phyloP scores from a whole-genome alignment of 1,140 invertebrate species.

The Drosophila lini region DNA sequence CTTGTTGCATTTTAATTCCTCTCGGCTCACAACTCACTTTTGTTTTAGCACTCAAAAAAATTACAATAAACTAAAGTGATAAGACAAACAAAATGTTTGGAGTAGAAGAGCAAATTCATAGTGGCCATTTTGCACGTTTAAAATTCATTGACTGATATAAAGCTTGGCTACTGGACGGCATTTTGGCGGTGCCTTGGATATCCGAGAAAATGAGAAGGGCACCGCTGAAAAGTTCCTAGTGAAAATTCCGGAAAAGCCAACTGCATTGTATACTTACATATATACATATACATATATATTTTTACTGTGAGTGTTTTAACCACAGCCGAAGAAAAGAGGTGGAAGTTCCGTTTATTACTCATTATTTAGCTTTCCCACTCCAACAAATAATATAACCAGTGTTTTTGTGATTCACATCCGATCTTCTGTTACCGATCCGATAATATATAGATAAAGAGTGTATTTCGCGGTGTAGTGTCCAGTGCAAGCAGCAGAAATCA shows the following conservation, averaged over 20 bases:
- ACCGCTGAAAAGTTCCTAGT: neutral
- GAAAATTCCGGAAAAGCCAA: constrained; percentile 13
- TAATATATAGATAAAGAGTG: constrained; percentile 1
- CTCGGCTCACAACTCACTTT: constrained; percentile 19
- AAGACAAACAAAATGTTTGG: neutral
- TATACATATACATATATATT: constrained; percentile 1
- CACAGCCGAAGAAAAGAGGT: neutral
- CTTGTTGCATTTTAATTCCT: constrained; percentile 64
- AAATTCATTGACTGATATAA: neutral
- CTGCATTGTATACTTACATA: constrained; percentile 1
- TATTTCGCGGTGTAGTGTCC: constrained; percentile 17
- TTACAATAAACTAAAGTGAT: neutral
- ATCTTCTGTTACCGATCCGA: constrained; percentile 9
- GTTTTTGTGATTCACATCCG: constrained; percentile 42
- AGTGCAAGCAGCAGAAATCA: constrained; percentile 38
- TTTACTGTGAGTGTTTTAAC: neutral
- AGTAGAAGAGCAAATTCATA: neutral
- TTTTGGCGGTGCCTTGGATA: neutral
- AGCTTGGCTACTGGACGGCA: neutral
- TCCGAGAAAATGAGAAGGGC: neutral
- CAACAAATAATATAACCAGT: constrained; percentile 5
- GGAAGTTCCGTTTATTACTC: constrained; percentile 3
- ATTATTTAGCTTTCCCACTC: constrained; percentile 15
- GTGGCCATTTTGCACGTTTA: neutral
- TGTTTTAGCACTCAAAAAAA: constrained; percentile 41